A percentile compares a stretch with the other conserved stretches of the same genome.
Conservation (phyloP, 2,113 vertebrate species). For the Gasterosteus nipponicus region DNA sequence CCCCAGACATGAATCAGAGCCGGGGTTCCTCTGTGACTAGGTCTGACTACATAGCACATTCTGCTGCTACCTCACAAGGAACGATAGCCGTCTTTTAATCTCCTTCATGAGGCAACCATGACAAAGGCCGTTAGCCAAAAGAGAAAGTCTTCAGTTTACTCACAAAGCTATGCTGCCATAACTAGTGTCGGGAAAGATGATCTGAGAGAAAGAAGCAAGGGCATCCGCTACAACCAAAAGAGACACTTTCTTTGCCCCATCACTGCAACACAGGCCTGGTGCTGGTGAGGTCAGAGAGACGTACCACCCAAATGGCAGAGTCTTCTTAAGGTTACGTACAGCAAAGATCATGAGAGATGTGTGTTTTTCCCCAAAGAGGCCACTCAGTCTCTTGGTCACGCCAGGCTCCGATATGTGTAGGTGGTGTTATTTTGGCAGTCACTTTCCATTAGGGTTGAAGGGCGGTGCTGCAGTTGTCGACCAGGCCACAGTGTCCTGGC, state of each 20-base stretch:
- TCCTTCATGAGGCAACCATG: not conserved
- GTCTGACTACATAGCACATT: conserved; percentile 7
- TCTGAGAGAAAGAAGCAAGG: not conserved
- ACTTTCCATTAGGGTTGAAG: conserved; percentile 54
- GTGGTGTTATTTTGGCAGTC: conserved; percentile 60
- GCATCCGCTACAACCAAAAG: not conserved
- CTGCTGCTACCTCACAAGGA: conserved; percentile 10
- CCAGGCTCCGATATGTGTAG: conserved; percentile 35
- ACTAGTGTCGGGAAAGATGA: conserved; percentile 30
- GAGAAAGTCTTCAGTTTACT: conserved; percentile 25
- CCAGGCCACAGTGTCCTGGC: conserved; percentile 35
- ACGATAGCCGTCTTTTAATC: conserved; percentile 17
- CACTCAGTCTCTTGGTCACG: conserved; percentile 25
- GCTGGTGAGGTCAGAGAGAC: conserved; percentile 48
- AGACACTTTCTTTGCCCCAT: conserved; percentile 21
- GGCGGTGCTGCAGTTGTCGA: conserved; percentile 23
- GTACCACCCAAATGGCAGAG: conserved; percentile 35
- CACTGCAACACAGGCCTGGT: conserved; percentile 8
- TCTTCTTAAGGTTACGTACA: conserved; percentile 25
- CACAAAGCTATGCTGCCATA: not conserved
- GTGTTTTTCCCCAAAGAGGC: conserved; percentile 12
- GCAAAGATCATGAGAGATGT: conserved; percentile 14
- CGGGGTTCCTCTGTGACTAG: not conserved
- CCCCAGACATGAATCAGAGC: conserved; percentile 4
- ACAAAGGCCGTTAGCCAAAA: conserved; percentile 19